Base-by-base conservation (phyloP, 2,797 vertebrate species). In the Myotis daubentonii region DNA sequence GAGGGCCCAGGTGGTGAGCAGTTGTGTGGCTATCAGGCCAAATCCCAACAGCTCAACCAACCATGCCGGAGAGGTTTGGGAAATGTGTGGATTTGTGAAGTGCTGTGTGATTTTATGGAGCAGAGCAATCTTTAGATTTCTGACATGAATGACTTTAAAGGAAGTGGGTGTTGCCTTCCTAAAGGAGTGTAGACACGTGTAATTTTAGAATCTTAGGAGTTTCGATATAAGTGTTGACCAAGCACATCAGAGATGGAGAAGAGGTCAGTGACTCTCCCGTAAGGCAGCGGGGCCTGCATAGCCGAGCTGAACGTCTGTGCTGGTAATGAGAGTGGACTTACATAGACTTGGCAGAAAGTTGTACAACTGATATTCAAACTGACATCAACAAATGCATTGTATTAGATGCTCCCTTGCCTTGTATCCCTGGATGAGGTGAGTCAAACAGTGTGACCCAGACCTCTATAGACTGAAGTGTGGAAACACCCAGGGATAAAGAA, bases 381-480 rank as follows among this genome's bases (percentile, higher is more conserved):
- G 51, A 62, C 49, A 55, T 28, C 25, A 41, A 22, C 10, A 15
- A 72, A 28, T n/a, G 12, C 2, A 28, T 33, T 70, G 68, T 65
- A 38, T 87, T 53, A 81, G 80, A 47, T 47, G 65, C 6, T 41
- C 38, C 49, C 38, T 85, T 25, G 8, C 25, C 36, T 92, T 30
- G 6, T 87, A 33, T 65, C 19, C 22, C 23, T 84, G 22, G 62
- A 36, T 68, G 17, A 86, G n/a, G 23, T 72, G 36, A 65, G 12
- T 85, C 53, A 79, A 79, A 55, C 36, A 80, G 0, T 51, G 80
- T 90, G 72, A 76, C 20, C 6, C n/a, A 30, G 38, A 36, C 13
- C 88, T 51, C 60, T 84, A 7, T 51, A 72, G 20, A 70, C 88
- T 87, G 68, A 86, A 62, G 53, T 78, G 51, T 95, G 20, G 87